Base-by-base conservation (phyloP, 2,113 vertebrate species). In the Ovis canadensis region DNA sequence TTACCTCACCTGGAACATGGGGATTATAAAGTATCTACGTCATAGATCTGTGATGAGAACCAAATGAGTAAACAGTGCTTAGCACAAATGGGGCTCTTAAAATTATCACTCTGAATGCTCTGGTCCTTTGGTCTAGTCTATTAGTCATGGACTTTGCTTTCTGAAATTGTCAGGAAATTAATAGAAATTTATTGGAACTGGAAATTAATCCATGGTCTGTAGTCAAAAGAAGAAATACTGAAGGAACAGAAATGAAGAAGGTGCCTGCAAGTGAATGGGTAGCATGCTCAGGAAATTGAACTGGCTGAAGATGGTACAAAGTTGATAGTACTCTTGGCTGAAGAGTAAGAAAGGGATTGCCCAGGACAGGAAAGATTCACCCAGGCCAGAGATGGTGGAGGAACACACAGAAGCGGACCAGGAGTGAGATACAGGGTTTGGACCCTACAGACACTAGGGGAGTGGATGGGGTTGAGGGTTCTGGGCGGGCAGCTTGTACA, bases 401-500 rank as follows among this genome's bases (percentile, higher is more conserved):
- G 16, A 48, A 3, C 9, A 23, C 15, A 40, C 48, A 55, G 71
- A 88, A 15, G n/a, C 4, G 7, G 13, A 7, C 27, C 7, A 13
- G 16, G 11, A 25, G 6, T 4, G 27, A 21, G 23, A 10, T 1
- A 9, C 8, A 40, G 45, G 14, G 21, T 27, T 40, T 17, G 17
- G 62, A 13, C 2, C 1, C 31, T 6, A 11, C 16, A 23, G 74
- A 80, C 9, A 33, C 25, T 36, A 1, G 3, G 19, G 29, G 31
- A 67, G 55, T 16, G 9, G 14, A 48, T 6, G 27, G 16, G 14
- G 14, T 17, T 17, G 48, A 60, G 4, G 10, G 21, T 6, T 11
- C 8, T 13, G 6, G 36, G 3, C 0, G 13, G 12, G 27, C 78
- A 81, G n/a, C 7, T 33, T 40, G 13, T 7, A 16, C 0, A 0